Base-by-base conservation (phyloP, 2,113 vertebrate species). In the Cavia aperea region DNA sequence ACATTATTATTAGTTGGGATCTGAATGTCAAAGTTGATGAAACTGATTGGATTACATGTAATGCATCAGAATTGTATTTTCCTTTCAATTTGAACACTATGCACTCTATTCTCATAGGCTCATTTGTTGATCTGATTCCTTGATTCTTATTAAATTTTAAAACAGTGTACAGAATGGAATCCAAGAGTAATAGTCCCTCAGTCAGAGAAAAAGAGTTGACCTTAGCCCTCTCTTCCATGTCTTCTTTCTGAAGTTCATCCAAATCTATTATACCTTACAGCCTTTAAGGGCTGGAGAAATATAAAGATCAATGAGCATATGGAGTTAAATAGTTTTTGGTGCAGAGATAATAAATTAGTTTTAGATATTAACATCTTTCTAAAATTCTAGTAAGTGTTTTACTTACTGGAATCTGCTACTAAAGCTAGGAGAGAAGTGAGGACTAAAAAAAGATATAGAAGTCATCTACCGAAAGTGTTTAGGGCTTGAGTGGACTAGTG, bases 361-460 rank as follows among this genome's bases (percentile, higher is more conserved):
- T 81, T 87, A 24, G 81, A 56, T 86, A 49, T 87, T 91, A 81
- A 60, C 5, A 39, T 92, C n/a, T 11, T 82, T 19, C 2, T 92
- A 91, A 88, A 89, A 90, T 90, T 90, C 62, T 29, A 72, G 46
- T 81, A 87, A 94, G 31, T 89, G 78, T 23, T 79, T 95, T 60
- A 49, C 91, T 89, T 89, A 77, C 92, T 75, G 72, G 72, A 46
- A 29, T 4, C 31, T 4, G 75, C 39, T 24, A 18, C 33, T 66
- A 39, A 90, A 86, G 21, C 73, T 93, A 46, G 49, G 23, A 93
- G 83, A 86, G 51, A 79, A 92, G 15, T 14, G 54, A 73, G 39
- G 54, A 62, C 31, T 93, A 85, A 70, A 78, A 82, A 89, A 88
- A 70, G 5, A 73, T 29, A 54, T 82, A 62, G 24, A 94, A 86